Evolutionary conservation across 2,113 vertebrate species (phyloP).

Genomic region (Euleptes europaea): DNA sequence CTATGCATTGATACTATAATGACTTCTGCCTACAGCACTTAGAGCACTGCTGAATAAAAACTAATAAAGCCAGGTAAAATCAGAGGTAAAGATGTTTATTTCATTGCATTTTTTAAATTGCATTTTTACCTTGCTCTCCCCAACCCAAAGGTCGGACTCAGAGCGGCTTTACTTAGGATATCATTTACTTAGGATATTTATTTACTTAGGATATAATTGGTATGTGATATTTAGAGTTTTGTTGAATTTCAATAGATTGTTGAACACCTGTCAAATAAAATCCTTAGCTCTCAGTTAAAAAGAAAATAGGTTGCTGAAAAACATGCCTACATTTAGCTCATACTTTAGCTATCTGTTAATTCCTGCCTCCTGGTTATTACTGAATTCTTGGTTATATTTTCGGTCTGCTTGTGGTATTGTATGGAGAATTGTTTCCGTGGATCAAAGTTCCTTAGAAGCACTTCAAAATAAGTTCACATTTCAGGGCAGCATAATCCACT

Average conservation of each 20-base stretch:
- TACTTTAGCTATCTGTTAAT: slow-evolving; percentile 61
- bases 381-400: slow-evolving; percentile 51
- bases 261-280: neutral
- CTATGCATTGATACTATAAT: neutral
- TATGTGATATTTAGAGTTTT: neutral
- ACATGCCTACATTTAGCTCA: neutral
- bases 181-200: too few species aligned
- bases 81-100: neutral
- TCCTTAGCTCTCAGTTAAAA: neutral
- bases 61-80: neutral
- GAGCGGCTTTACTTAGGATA: too few species aligned
- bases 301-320: neutral
- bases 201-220: neutral
- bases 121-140: too few species aligned
- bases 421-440: slow-evolving; percentile 65
- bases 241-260: neutral
- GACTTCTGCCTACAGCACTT: neutral
- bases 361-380: slow-evolving; percentile 60
- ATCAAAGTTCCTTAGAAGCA: slow-evolving; percentile 68
- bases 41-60: neutral
- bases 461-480: slow-evolving; percentile 75
- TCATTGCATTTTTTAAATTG: too few species aligned
- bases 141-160: too few species aligned
- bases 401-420: slow-evolving; percentile 50
- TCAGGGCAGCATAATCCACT: slow-evolving; percentile 67